Conservation (phyloP, 2,113 vertebrate species). For the Oreocharis arfaki region DNA sequence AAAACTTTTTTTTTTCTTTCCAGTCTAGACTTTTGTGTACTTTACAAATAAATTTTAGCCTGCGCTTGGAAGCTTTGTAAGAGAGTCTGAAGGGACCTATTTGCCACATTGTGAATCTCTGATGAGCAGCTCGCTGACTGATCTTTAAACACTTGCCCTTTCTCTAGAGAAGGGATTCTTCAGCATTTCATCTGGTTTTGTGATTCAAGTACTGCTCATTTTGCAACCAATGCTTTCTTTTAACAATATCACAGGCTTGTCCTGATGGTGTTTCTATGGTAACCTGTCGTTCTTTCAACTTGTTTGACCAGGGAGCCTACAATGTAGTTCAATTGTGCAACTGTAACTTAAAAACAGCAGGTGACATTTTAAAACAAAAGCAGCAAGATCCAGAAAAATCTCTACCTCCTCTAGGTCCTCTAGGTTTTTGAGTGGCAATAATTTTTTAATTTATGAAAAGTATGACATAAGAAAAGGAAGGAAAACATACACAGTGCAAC, state of each 20-base stretch:
- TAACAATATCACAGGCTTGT: background rate
- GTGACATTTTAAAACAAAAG: background rate
- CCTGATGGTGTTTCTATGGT: conserved; percentile 22
- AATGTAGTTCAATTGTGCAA: background rate
- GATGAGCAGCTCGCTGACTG: background rate
- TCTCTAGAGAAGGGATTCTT: background rate
- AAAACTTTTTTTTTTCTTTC: background rate
- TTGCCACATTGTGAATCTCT: background rate
- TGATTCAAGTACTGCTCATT: conserved; percentile 1
- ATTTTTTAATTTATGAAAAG: background rate
- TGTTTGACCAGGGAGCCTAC: background rate
- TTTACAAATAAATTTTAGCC: background rate
- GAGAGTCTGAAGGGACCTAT: background rate
- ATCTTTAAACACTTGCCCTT: background rate
- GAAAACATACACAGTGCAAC: background rate
- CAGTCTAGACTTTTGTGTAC: background rate
- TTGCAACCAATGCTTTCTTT: background rate
- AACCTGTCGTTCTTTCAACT: background rate
- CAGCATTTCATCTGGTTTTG: background rate
- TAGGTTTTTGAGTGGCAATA: background rate
- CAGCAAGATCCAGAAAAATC: background rate
- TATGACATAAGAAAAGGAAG: background rate
- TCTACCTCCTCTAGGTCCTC: background rate
- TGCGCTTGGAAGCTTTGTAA: background rate
- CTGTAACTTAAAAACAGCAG: background rate